These are phyloP conservation scores for Nomia melanderi DNA, from an alignment of 1,140 invertebrate species.

Conservation along the genomic window DNA sequence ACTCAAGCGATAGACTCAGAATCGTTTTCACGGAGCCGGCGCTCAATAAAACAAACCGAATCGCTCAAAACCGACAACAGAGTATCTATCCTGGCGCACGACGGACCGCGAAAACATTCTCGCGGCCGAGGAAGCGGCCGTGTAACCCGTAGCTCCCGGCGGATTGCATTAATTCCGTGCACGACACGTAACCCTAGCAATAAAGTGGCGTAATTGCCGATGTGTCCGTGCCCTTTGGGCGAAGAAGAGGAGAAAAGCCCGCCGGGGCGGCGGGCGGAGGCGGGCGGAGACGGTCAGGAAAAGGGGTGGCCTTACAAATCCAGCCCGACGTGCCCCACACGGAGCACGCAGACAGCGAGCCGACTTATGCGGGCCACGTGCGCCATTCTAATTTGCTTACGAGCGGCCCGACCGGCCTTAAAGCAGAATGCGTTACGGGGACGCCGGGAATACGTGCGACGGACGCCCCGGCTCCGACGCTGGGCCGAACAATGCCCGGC, in stretches of 20 bases:
- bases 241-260: conserved; percentile 48
- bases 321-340: conserved; percentile 54
- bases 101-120: conserved; percentile 38
- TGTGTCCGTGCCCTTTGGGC: conserved; percentile 64
- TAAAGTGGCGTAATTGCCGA: conserved; percentile 74
- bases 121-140: conserved; percentile 29
- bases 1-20: too few species aligned
- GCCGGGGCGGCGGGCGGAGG: conserved; percentile 7
- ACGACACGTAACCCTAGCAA: conserved; percentile 72
- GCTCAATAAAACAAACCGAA: background rate
- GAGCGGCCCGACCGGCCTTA: conserved; percentile 63
- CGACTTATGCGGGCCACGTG: conserved; percentile 75
- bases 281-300: background rate
- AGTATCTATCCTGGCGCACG: background rate
- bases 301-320: conserved; percentile 65
- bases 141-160: conserved; percentile 5
- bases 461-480: too few species aligned
- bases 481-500: conserved; percentile 64
- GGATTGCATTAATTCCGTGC: conserved; percentile 72
- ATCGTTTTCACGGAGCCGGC: too few species aligned
- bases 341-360: conserved; percentile 56
- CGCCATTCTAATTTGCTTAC: conserved; percentile 76
- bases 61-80: background rate
- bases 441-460: conserved; percentile 59
- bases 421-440: conserved; percentile 67